Evolutionary conservation across 1,140 invertebrate genomes (phyloP).

Genomic region (Leguminivora glycinivorella): DNA sequence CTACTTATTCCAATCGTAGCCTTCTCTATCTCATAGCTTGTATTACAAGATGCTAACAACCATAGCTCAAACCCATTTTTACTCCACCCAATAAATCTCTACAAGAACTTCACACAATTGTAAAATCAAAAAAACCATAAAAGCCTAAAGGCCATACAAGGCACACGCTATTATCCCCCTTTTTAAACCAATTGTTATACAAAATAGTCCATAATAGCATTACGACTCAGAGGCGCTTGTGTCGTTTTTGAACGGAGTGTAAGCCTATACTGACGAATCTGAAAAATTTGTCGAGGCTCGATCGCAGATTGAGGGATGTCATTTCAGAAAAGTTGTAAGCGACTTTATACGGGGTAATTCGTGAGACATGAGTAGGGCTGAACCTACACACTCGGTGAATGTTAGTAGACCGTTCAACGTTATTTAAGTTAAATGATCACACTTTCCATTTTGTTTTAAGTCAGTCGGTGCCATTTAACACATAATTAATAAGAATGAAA

Average conservation of each 20-base stretch:
- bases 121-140: neutral
- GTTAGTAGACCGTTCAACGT: too few species aligned
- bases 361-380: too few species aligned
- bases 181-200: neutral
- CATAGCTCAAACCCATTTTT: neutral
- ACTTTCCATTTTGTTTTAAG: too few species aligned
- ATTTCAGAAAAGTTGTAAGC: neutral
- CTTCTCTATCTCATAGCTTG: neutral
- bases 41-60: slow-evolving; percentile 4
- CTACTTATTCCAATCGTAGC: too few species aligned
- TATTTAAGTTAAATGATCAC: too few species aligned
- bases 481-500: too few species aligned
- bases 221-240: neutral
- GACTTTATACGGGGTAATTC: neutral
- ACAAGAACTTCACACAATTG: neutral
- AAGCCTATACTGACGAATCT: slow-evolving; percentile 6
- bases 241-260: neutral
- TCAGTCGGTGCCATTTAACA: too few species aligned
- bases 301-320: neutral
- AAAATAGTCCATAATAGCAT: neutral
- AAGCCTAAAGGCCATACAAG: neutral
- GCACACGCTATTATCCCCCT: neutral
- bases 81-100: neutral
- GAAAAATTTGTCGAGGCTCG: slow-evolving; percentile 3
- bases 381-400: too few species aligned